Evolutionary conservation across 2,888 invertebrate species (phyloP), one percentile per base, ranked within the genome.

Genomic region (Microctonus hyperodae): DNA sequence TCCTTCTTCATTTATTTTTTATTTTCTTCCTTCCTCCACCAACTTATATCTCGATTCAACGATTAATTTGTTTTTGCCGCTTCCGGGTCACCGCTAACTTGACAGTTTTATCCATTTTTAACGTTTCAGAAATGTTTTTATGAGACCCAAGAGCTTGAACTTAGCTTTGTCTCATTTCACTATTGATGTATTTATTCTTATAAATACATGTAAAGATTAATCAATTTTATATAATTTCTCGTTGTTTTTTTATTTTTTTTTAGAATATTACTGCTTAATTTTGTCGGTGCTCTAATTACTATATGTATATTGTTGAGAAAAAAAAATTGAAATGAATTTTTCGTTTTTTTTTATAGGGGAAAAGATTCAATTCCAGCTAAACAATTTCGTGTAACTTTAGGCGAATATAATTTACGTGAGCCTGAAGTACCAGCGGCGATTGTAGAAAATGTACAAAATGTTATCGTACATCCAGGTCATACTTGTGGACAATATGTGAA

Each of bases 391-490:
- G 88, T 92, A 1, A 89, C 90, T 0, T 84, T 91, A 0, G 93
- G 93, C 0, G 88, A 91, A 73, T 90, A 93, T 65, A 90, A 93
- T 78, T 87, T 94, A 68, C 88, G 88, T 0, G 85, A 86, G 33
- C 85, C 85, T 11, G 88, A 88, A 58, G 80, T 83, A 73, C 79
- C 87, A 65, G 76, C 86, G 79, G 81, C 87, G 75, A 72, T 82
- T 83, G 78, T 88, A 82, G 79, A 86, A 67, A 72, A 79, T 22
- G 84, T 88, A 6, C 81, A 83, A 11, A 85, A 84, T 65, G 88
- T 92, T 28, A 81, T 91, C 57, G 87, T 93, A 0, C 95, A 96
- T 84, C 93, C 94, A 0, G 87, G 89, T 23, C 94, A 94, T 84
- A 88, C 87, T 79, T 90, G 91, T 78, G 87, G 85, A 58, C 86